phyloP scores from a whole-genome alignment of 2,113 vertebrate genomes.

The Gavia stellata region DNA sequence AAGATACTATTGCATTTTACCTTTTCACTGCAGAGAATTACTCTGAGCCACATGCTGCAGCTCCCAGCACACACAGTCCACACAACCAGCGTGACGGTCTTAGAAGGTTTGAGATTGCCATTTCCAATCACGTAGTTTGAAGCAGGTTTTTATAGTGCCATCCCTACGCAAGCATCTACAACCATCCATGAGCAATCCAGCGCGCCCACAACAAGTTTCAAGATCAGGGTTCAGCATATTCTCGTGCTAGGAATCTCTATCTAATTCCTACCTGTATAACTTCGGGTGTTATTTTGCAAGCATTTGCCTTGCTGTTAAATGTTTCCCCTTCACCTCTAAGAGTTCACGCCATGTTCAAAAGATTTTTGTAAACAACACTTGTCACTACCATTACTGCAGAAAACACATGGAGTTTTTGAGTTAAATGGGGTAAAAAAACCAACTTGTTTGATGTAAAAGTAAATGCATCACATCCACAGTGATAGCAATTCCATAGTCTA shows the following conservation, averaged over 20 bases:
- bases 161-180: rapidly evolving
- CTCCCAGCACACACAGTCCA: neutral
- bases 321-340: neutral
- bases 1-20: neutral
- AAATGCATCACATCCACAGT: neutral
- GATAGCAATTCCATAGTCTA: neutral
- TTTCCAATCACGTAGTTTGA: neutral
- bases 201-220: neutral
- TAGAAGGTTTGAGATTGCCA: neutral
- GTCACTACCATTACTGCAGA: neutral
- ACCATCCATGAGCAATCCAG: neutral
- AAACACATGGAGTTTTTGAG: neutral
- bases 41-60: rapidly evolving
- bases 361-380: neutral
- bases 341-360: neutral
- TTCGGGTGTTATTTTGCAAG: neutral
- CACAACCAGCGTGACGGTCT: neutral
- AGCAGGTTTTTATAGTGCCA: neutral
- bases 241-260: neutral
- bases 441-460: neutral
- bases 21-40: neutral
- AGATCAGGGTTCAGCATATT: neutral
- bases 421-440: neutral
- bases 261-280: neutral
- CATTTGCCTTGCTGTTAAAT: neutral